Evolutionary conservation across 2,797 vertebrate genomes (phyloP), one percentile per base, ranked within the genome.

Genomic region (Cercopithecus diana): DNA sequence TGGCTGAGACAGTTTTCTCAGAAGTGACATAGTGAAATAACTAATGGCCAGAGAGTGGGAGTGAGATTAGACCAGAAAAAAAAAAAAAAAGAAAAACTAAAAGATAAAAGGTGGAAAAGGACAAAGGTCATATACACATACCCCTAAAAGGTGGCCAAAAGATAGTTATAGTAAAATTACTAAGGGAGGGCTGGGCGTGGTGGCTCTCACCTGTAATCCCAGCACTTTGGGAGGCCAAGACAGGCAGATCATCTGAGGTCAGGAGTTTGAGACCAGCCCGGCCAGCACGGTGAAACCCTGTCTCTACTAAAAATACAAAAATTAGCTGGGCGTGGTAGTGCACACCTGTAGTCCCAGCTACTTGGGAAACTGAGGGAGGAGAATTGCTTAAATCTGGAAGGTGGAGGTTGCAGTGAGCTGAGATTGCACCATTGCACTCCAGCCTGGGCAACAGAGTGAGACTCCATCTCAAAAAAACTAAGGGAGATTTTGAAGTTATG

Each of bases 31-130:
- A 61, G 0, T 73, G 58, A 93, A 98, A 67, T 67, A 58, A 64
- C 90, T 95, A 93, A 90, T 50, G 77, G 77, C 72, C 94, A 93
- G 36, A 88, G 90, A 97, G 67, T 36, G 36, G 84, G 88, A 97
- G 67, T n/a, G 13, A 50, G 24, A 85, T 43, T 79, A 76, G 67
- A 43, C 6, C 7, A 52, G 57, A 89, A 80, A 87, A 30, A 41
- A 36, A 41, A 36, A 52, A 67, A 92, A 90, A 96, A 39, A 39
- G 36, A 45, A 73, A 70, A 94, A 55, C 5, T 55, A 20, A 61
- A 81, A 72, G 41, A 22, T 79, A 57, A 39, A 64, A 67, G 17
- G 30, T 43, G 19, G 41, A 24, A 36, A 39, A 10, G 58, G 30
- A 83, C 24, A 70, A 70, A 90, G 48, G 17, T 67, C 33, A 90